Percentiles rank a stretch among this genome's conserved stretches.
Evolutionary conservation across 2,797 vertebrate species (phyloP).

Genomic region (Pteropus rufus): DNA sequence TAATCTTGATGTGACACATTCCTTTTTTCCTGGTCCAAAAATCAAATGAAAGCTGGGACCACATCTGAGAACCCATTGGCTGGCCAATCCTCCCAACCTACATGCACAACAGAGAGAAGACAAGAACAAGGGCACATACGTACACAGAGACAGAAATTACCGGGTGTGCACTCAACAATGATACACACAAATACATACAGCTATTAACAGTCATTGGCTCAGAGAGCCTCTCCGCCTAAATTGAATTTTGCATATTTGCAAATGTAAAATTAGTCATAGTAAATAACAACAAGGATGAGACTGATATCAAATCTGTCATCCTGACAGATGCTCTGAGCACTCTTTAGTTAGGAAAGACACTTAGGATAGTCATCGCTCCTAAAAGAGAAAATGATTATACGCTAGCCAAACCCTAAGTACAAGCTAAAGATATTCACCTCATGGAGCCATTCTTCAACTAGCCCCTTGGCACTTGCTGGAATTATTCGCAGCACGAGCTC

Average conservation of each 20-base stretch:
- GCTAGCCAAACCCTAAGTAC: slow-evolving; percentile 83
- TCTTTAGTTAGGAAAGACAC: slow-evolving; percentile 71
- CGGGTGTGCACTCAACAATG: slow-evolving; percentile 71
- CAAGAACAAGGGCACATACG: slow-evolving; percentile 10
- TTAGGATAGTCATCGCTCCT: slow-evolving; percentile 76
- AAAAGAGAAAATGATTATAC: slow-evolving; percentile 81
- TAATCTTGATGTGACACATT: slow-evolving; percentile 43
- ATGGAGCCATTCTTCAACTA: slow-evolving; percentile 87
- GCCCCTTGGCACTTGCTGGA: slow-evolving; percentile 85
- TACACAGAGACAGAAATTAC: slow-evolving; percentile 40
- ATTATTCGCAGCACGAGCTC: slow-evolving; percentile 83
- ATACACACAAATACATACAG: slow-evolving; percentile 72
- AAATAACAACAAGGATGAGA: slow-evolving; percentile 77
- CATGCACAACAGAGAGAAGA: slow-evolving; percentile 33
- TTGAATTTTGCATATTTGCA: slow-evolving; percentile 66
- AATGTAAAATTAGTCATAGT: slow-evolving; percentile 66
- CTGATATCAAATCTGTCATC: slow-evolving; percentile 62
- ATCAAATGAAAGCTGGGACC: slow-evolving; percentile 26
- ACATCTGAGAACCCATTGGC: not conserved
- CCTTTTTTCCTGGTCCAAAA: slow-evolving; percentile 22
- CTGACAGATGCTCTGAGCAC: slow-evolving; percentile 72
- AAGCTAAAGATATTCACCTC: slow-evolving; percentile 87
- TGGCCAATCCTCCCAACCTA: not conserved
- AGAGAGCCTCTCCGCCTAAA: slow-evolving; percentile 53
- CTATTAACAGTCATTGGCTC: slow-evolving; percentile 32